Percentiles rank a stretch among this genome's conserved stretches.
Evolutionary conservation across 2,888 invertebrate genomes (phyloP).

Genomic region (Parascotia fuliginaria): DNA sequence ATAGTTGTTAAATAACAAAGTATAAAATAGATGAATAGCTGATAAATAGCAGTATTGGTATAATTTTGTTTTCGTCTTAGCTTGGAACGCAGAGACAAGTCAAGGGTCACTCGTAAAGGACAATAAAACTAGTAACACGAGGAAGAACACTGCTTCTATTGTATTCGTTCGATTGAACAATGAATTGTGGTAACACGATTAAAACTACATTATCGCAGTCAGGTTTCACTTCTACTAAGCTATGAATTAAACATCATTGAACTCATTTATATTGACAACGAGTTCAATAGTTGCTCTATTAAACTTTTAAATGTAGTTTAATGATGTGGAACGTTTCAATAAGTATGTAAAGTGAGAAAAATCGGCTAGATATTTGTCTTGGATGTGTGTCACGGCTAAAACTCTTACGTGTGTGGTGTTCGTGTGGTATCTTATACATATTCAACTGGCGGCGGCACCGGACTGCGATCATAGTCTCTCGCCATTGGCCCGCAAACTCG

Average conservation of each 20-base stretch:
- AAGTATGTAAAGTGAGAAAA: slow-evolving; percentile 48
- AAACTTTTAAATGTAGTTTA: slow-evolving; percentile 41
- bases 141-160: slow-evolving; percentile 42
- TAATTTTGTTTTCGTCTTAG: slow-evolving; percentile 9
- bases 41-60: slow-evolving; percentile 23
- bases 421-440: slow-evolving; percentile 73
- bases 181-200: slow-evolving; percentile 29
- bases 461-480: slow-evolving; percentile 63
- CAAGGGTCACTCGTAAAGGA: slow-evolving; percentile 40
- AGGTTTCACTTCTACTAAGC: slow-evolving; percentile 42
- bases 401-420: slow-evolving; percentile 64
- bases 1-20: slow-evolving; percentile 36
- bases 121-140: slow-evolving; percentile 35
- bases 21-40: slow-evolving; percentile 49
- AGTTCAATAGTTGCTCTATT: slow-evolving; percentile 36
- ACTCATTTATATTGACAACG: slow-evolving; percentile 38
- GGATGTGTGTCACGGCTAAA: slow-evolving; percentile 79
- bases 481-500: slow-evolving; percentile 73
- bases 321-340: slow-evolving; percentile 36
- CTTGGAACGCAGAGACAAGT: slow-evolving; percentile 11
- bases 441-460: slow-evolving; percentile 67
- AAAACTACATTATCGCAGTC: slow-evolving; percentile 35
- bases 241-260: slow-evolving; percentile 49
- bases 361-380: slow-evolving; percentile 53
- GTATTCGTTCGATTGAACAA: slow-evolving; percentile 42